Percentiles rank a stretch among this genome's conserved stretches.
Conservation (phyloP, 2,797 vertebrate genomes). For the Gastrophryne carolinensis region DNA sequence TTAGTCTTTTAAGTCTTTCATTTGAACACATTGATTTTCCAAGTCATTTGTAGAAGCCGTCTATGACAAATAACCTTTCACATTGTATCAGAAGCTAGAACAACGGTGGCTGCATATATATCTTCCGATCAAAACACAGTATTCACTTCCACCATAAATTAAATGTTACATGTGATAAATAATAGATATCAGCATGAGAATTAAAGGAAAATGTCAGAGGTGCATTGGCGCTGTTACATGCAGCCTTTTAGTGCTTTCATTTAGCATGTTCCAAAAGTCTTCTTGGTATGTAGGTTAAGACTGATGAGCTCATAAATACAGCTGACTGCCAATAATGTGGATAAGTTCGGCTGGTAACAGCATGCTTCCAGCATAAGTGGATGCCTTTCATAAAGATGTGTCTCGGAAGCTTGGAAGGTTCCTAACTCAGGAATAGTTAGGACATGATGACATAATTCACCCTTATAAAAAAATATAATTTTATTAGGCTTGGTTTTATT, state of each 20-base stretch:
- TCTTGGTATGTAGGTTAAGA: background rate
- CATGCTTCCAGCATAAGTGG: background rate
- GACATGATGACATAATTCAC: no score
- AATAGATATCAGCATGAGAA: background rate
- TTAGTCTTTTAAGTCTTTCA: slow-evolving; percentile 1
- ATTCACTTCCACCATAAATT: background rate
- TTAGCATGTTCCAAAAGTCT: background rate
- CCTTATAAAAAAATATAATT: no score
- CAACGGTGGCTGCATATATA: background rate
- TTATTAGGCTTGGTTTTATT: no score
- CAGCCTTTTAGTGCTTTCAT: background rate
- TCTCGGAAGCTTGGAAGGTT: background rate
- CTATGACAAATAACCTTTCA: slow-evolving; percentile 34
- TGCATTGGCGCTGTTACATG: slow-evolving; percentile 1
- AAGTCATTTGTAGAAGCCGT: background rate
- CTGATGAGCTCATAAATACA: background rate
- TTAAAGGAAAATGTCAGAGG: slow-evolving; percentile 1
- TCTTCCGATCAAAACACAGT: background rate
- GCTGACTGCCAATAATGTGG: background rate
- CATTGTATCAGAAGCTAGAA: slow-evolving; percentile 11
- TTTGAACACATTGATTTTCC: slow-evolving; percentile 18
- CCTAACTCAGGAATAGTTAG: no score
- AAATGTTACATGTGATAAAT: slow-evolving; percentile 3
- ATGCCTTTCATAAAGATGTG: background rate
- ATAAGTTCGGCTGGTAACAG: background rate